These are phyloP conservation scores for Oophaga pumilio DNA, from an alignment of 2,113 vertebrate genomes.

Conservation along the genomic window DNA sequence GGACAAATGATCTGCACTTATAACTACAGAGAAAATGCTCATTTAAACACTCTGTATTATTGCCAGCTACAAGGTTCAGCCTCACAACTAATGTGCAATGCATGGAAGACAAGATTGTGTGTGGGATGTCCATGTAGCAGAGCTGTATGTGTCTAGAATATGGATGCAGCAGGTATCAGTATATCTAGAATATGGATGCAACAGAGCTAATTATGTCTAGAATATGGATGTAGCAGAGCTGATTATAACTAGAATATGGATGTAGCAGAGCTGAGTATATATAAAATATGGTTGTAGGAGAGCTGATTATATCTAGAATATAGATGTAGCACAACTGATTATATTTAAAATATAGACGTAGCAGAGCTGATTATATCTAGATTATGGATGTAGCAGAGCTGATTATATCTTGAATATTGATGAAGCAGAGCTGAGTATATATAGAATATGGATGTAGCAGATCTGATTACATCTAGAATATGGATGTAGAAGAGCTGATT, in stretches of 20 bases:
- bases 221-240: background rate
- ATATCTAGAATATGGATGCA: background rate
- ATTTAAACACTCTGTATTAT: background rate
- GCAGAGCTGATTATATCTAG: background rate
- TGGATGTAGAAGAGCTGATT: too few relatives aligned
- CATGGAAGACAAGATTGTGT: background rate
- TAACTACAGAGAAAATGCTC: background rate
- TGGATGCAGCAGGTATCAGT: background rate
- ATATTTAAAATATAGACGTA: background rate
- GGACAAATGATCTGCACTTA: slow-evolving; percentile 15
- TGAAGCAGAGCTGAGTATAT: too few relatives aligned
- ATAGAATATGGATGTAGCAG: too few relatives aligned
- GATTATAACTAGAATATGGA: background rate
- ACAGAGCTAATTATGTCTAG: background rate
- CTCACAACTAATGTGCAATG: background rate
- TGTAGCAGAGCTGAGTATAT: background rate
- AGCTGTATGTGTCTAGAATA: background rate
- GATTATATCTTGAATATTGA: too few relatives aligned
- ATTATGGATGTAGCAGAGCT: background rate
- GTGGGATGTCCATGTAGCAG: background rate
- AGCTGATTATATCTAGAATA: background rate
- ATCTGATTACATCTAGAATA: too few relatives aligned
- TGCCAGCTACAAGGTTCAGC: background rate
- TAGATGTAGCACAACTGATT: background rate
- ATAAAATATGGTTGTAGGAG: background rate